phyloP scores from a whole-genome alignment of 2,113 vertebrate genomes.

The Dolichotis patagonum region DNA sequence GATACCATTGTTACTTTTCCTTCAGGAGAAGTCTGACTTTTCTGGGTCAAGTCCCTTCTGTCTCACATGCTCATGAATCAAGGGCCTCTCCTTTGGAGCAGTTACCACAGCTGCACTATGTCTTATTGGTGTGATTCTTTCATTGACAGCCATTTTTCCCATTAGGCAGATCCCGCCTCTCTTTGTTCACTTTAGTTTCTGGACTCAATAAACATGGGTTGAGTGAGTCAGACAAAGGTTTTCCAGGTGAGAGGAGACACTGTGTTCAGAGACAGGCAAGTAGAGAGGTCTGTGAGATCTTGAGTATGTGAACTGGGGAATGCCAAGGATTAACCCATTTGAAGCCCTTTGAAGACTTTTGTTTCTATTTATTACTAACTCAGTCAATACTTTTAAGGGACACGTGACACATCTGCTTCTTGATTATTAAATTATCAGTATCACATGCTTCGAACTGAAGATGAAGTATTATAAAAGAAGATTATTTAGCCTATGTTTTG shows the following conservation, averaged over 20 bases:
- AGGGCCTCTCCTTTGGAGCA: background rate
- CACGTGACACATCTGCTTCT: background rate
- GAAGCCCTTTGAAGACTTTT: background rate
- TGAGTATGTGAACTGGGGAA: background rate
- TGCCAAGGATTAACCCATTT: background rate
- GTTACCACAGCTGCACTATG: background rate
- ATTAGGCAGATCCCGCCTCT: background rate
- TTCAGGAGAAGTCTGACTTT: background rate
- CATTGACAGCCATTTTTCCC: background rate
- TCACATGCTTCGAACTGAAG: slow-evolving; percentile 20
- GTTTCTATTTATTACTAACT: background rate
- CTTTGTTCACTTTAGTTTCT: slow-evolving; percentile 21
- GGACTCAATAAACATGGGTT: slow-evolving; percentile 15
- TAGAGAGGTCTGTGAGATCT: background rate
- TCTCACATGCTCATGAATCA: background rate
- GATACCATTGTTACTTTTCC: background rate
- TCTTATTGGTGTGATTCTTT: slow-evolving; percentile 20
- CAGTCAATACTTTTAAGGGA: background rate
- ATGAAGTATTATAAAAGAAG: background rate
- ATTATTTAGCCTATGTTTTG: background rate
- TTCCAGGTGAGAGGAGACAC: background rate
- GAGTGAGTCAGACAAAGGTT: background rate
- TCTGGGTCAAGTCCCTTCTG: background rate
- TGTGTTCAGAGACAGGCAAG: background rate
- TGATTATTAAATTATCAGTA: background rate